These are phyloP conservation scores for Copidosoma floridanum DNA, from an alignment of 1,140 invertebrate species.

Conservation along the genomic window DNA sequence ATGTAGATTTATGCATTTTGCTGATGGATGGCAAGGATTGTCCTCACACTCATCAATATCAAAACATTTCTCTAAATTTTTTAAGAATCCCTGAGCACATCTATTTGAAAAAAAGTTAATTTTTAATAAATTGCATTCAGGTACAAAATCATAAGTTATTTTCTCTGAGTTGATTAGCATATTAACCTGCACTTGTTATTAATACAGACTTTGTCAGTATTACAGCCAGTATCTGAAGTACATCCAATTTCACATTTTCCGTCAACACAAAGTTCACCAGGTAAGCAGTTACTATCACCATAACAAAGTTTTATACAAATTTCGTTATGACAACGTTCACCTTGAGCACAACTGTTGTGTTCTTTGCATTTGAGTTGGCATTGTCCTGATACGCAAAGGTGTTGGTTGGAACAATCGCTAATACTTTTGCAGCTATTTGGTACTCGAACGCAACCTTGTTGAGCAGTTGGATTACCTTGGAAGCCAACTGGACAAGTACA, in stretches of 20 bases:
- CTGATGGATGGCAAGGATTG: slow-evolving; percentile 75
- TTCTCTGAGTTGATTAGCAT: neutral
- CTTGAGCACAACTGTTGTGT: slow-evolving; percentile 71
- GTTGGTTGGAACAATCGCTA: slow-evolving; percentile 69
- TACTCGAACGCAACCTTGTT: slow-evolving; percentile 82
- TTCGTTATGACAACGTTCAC: slow-evolving; percentile 77
- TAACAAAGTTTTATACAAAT: slow-evolving; percentile 84
- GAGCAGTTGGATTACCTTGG: slow-evolving; percentile 81
- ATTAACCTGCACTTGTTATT: slow-evolving; percentile 70
- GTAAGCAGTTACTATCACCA: slow-evolving; percentile 82
- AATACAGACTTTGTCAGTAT: slow-evolving; percentile 75
- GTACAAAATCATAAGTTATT: neutral
- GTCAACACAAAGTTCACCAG: slow-evolving; percentile 83
- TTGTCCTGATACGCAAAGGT: slow-evolving; percentile 71
- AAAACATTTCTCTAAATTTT: slow-evolving; percentile 67
- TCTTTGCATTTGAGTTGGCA: slow-evolving; percentile 75
- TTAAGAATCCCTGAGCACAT: slow-evolving; percentile 70
- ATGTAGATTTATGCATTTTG: slow-evolving; percentile 74
- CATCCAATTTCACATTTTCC: slow-evolving; percentile 82
- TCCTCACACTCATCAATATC: slow-evolving; percentile 79
- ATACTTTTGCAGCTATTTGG: slow-evolving; percentile 64
- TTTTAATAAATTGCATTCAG: neutral
- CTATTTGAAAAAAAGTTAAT: slow-evolving; percentile 37
- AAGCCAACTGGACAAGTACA: slow-evolving; percentile 82
- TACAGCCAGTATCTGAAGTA: slow-evolving; percentile 77